phyloP scores from a whole-genome alignment of 2,797 vertebrate genomes.

The Anas capensis region DNA sequence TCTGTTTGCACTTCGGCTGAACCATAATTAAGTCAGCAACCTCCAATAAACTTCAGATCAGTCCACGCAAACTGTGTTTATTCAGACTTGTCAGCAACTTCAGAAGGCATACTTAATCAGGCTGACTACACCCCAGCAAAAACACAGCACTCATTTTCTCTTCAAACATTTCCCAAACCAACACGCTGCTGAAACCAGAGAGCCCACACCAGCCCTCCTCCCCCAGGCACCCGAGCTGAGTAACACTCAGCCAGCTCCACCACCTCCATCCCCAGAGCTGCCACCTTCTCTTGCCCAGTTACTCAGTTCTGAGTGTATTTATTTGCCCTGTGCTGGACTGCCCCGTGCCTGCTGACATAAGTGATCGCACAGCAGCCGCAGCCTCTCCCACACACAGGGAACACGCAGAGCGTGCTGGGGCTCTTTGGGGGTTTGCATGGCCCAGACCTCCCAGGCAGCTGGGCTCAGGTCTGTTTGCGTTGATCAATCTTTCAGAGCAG shows the following conservation, averaged over 20 bases:
- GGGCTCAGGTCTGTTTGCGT: not conserved
- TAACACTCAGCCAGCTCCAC: not conserved
- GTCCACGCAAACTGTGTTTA: not conserved
- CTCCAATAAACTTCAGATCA: conserved; percentile 6
- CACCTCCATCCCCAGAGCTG: not conserved
- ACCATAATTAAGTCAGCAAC: not conserved
- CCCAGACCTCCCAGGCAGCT: conserved; percentile 61
- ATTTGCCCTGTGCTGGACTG: conserved; percentile 1
- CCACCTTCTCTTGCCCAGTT: not conserved
- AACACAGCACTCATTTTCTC: not conserved
- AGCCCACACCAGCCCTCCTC: not conserved
- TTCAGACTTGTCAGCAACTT: conserved; percentile 27
- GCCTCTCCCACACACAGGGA: conserved; percentile 1
- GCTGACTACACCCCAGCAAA: not conserved
- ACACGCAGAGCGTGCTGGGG: conserved; percentile 35
- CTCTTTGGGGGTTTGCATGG: conserved; percentile 15
- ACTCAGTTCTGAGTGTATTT: not conserved
- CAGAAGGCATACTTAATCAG: not conserved
- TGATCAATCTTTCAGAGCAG: not conserved
- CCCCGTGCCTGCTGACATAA: not conserved
- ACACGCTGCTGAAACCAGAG: not conserved
- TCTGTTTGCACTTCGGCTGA: not conserved
- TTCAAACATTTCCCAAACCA: not conserved
- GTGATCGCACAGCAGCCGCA: not conserved
- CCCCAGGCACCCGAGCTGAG: rapidly evolving